phyloP scores from a whole-genome alignment of 2,888 invertebrate species.

The Leptopilina syphax region DNA sequence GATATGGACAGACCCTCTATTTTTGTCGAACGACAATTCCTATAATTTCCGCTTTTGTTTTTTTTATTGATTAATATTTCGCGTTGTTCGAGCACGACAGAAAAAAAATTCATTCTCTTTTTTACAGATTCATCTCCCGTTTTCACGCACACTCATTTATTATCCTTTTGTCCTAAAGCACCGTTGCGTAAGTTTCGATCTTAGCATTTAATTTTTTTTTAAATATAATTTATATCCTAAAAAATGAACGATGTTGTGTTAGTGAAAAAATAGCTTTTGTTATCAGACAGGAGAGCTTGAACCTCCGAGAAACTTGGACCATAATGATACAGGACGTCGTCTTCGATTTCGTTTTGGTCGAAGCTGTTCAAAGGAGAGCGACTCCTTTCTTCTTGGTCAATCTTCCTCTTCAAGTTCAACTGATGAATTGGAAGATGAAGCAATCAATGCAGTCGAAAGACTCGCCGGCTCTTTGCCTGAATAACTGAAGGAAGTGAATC shows the following conservation, averaged over 20 bases:
- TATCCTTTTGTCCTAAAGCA: slow-evolving; percentile 15
- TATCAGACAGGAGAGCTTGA: slow-evolving; percentile 71
- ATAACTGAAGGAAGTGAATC: slow-evolving; percentile 68
- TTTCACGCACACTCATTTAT: not conserved
- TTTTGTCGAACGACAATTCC: slow-evolving; percentile 16
- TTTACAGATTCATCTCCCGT: slow-evolving; percentile 8
- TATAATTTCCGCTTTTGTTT: not conserved
- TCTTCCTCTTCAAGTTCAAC: slow-evolving; percentile 73
- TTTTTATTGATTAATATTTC: slow-evolving; percentile 12
- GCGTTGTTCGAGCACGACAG: not conserved
- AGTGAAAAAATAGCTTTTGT: slow-evolving; percentile 29
- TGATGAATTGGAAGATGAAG: slow-evolving; percentile 81
- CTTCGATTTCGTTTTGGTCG: slow-evolving; percentile 58
- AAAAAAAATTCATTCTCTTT: slow-evolving; percentile 19
- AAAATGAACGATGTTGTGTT: slow-evolving; percentile 27
- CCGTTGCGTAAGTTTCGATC: slow-evolving; percentile 21
- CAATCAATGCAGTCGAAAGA: slow-evolving; percentile 82
- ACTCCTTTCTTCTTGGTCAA: slow-evolving; percentile 68
- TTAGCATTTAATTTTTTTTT: not conserved
- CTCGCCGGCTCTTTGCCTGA: slow-evolving; percentile 79
- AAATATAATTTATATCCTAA: slow-evolving; percentile 21
- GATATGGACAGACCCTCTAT: slow-evolving; percentile 10
- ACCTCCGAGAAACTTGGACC: slow-evolving; percentile 69
- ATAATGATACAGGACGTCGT: slow-evolving; percentile 66
- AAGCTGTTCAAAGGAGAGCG: slow-evolving; percentile 63